Evolutionary conservation across 2,113 vertebrate species (phyloP).

Genomic region (Phrynosoma blainvillii): DNA sequence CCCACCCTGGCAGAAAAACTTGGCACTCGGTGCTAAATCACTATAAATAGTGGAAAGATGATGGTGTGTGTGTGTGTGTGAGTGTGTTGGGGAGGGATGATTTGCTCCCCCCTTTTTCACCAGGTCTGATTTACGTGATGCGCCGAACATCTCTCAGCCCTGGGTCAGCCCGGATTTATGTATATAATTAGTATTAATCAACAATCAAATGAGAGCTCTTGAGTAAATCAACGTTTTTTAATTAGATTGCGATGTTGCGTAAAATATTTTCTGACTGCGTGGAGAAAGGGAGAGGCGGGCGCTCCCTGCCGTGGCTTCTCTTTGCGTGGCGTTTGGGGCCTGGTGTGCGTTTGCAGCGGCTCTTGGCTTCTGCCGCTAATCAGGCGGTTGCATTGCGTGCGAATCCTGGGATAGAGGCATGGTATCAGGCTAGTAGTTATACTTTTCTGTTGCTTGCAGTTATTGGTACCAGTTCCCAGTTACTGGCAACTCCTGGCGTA

Average conservation of each 20-base stretch:
- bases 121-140: not conserved
- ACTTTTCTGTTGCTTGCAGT: too few relatives aligned
- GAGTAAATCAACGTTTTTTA: constrained; percentile 49
- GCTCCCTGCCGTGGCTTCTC: not conserved
- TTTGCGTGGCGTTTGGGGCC: not conserved
- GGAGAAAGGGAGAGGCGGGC: not conserved
- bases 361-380: constrained; percentile 25
- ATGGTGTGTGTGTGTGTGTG: too few relatives aligned
- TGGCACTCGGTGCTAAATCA: not conserved
- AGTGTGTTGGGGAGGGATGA: not conserved
- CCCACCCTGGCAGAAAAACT: not conserved
- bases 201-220: constrained; percentile 32
- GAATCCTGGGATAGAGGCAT: not conserved
- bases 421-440: not conserved
- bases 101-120: not conserved
- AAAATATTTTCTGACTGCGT: constrained; percentile 39
- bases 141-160: not conserved
- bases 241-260: constrained; percentile 53
- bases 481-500: too few relatives aligned
- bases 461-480: too few relatives aligned
- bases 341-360: not conserved
- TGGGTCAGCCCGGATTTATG: constrained; percentile 51
- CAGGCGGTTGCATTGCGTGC: not conserved
- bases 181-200: constrained; percentile 52
- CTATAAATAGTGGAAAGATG: not conserved